phyloP scores from a whole-genome alignment of 2,113 vertebrate genomes.

The Microcebus jonahi region DNA sequence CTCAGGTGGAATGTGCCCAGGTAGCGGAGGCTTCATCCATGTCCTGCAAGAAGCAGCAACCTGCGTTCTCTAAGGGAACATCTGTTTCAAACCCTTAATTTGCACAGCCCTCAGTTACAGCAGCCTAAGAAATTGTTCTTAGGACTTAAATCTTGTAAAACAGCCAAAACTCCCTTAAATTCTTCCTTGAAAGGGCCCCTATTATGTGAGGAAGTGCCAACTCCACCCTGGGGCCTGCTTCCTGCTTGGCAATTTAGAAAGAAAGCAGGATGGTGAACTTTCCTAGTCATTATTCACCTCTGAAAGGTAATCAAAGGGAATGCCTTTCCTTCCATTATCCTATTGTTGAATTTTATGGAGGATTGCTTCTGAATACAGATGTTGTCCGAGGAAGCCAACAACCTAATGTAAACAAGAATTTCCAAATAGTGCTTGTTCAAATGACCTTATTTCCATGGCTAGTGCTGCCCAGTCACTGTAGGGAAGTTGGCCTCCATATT shows the following conservation, averaged over 20 bases:
- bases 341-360: slow-evolving; percentile 4
- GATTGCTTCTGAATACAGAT: neutral
- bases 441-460: neutral
- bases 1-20: neutral
- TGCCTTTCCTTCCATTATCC: slow-evolving; percentile 53
- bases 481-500: neutral
- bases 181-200: slow-evolving; percentile 23
- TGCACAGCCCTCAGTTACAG: neutral
- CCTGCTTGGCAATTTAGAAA: slow-evolving; percentile 57
- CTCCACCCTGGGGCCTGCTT: slow-evolving; percentile 16
- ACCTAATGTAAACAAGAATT: neutral
- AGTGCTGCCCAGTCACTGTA: neutral
- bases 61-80: neutral
- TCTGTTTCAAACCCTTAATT: neutral
- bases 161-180: slow-evolving; percentile 1
- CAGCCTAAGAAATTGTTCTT: neutral
- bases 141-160: neutral
- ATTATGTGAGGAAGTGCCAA: neutral
- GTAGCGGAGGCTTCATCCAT: accelerated
- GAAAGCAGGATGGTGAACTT: neutral
- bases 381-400: slow-evolving; percentile 42
- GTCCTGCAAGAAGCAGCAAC: neutral
- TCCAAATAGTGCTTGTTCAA: neutral
- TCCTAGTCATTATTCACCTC: slow-evolving; percentile 22
- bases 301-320: slow-evolving; percentile 37